Evolutionary conservation across 2,113 vertebrate species (phyloP).

Genomic region (Platanista minor): DNA sequence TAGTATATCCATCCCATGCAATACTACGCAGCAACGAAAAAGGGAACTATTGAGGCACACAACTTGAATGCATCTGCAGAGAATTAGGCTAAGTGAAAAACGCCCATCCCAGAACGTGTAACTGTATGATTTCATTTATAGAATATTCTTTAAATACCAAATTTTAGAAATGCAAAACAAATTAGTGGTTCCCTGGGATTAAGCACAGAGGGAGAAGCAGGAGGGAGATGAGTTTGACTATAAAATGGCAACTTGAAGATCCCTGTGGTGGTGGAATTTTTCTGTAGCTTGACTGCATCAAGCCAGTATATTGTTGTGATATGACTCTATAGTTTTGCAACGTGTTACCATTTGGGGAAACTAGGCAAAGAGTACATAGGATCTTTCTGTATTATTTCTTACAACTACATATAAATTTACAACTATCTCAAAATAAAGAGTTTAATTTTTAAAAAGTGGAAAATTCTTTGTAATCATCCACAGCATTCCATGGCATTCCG

Average conservation of each 20-base stretch:
- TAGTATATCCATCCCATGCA: not conserved
- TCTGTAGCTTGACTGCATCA: not conserved
- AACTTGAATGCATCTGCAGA: not conserved
- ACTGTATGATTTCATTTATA: not conserved
- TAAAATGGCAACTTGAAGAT: not conserved
- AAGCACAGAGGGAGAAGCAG: not conserved
- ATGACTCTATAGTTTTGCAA: too few relatives aligned
- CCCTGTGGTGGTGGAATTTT: not conserved
- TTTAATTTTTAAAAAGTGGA: not conserved
- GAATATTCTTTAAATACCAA: not conserved
- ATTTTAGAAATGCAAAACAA: not conserved
- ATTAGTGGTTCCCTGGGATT: not conserved
- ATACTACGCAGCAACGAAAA: not conserved
- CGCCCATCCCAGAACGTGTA: not conserved
- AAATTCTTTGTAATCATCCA: not conserved
- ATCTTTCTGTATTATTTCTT: not conserved
- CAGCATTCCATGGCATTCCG: not conserved
- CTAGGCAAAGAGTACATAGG: not conserved
- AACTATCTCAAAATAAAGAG: not conserved
- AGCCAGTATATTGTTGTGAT: not conserved
- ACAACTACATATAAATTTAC: not conserved
- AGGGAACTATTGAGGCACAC: too few relatives aligned
- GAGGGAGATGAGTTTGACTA: not conserved
- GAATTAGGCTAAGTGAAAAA: not conserved
- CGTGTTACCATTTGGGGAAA: not conserved